A percentile compares a stretch with the other conserved stretches of the same genome.
Conservation (phyloP, 1,140 invertebrate genomes). For the Atta cephalotes region DNA sequence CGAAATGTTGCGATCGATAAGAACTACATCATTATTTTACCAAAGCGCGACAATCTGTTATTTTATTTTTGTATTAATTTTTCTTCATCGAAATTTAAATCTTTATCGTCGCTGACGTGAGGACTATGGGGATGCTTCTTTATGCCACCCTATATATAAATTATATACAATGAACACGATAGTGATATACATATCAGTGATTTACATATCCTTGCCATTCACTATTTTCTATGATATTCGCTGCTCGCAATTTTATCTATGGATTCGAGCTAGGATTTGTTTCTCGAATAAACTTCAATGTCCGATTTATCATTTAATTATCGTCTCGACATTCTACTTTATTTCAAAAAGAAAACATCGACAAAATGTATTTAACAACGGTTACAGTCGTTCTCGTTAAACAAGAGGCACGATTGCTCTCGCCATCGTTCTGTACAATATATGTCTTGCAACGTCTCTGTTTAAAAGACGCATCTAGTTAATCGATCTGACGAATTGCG, state of each 20-base stretch:
- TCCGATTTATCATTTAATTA: constrained; percentile 33
- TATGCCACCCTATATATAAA: constrained; percentile 15
- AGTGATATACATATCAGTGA: constrained; percentile 19
- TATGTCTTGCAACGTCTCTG: neutral
- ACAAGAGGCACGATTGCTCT: neutral
- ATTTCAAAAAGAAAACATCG: constrained; percentile 57
- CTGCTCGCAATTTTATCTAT: constrained; percentile 5
- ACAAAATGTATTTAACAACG: constrained; percentile 51
- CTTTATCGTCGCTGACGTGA: neutral
- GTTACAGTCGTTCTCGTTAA: constrained; percentile 33
- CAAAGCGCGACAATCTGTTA: neutral
- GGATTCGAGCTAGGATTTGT: constrained; percentile 15
- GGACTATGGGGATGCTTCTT: neutral
- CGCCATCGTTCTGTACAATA: constrained; percentile 18
- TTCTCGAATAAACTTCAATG: constrained; percentile 35
- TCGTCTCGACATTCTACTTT: constrained; percentile 50
- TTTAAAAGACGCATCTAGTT: constrained; percentile 26
- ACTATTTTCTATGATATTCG: constrained; percentile 14
- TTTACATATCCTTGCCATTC: constrained; percentile 32
- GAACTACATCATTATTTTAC: neutral
- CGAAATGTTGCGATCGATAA: neutral
- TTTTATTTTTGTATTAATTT: too few relatives aligned
- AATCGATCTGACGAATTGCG: constrained; percentile 1
- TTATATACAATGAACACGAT: constrained; percentile 39
- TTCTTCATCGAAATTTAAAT: neutral